Base-by-base conservation (phyloP, 1,140 invertebrate genomes). In the Heterodera carotae region DNA sequence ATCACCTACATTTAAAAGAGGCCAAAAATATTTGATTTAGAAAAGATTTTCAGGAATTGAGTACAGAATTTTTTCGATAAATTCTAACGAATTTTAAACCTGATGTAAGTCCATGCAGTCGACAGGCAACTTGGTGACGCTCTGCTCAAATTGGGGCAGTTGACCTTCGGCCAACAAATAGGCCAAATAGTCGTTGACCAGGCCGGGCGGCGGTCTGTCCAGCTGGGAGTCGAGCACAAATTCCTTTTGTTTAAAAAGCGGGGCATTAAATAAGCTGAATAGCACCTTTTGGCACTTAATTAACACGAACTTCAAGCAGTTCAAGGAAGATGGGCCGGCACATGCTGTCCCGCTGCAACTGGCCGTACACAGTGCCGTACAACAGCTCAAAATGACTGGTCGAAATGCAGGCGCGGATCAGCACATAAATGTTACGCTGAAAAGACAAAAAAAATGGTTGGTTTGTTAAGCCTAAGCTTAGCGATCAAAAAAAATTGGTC, bases 71-170 rank as follows among this genome's bases (percentile, higher is more conserved):
- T n/a, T n/a, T 7, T 0, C 39, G 15, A 10, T 43, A 43, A 39
- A 43, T 10, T 43, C 15, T 25, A 69, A 22, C 39, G 53, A 12
- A 69, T 3, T 67, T 25, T 80, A n/a, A n/a, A 92, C 92, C 89
- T 96, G 93, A 88, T 96, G 93, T 64, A 97, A 91, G 89, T 97
- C 94, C 34, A 97, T 88, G 81, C 92, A 94, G 73, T 91, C 91
- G 68, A 96, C 92, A 76, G 94, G 92, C 36, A 96, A 88, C 83
- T 93, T 92, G 8, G 94, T 91, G 53, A 95, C 91, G 77, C 94
- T 92, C 6, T 92, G 90, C 86, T 96, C 93, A 18, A 96, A 89
- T 66, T 91, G 90, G 86, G 91, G 90, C 73, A 91, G 86, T 82
- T 89, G 88, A 25, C 83, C 81, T 75, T 87, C 81, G 62, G 84